These are phyloP conservation scores for Lepidocyrtinus sp. DNA, from an alignment of 2,888 invertebrate genomes.

Conservation along the genomic window DNA sequence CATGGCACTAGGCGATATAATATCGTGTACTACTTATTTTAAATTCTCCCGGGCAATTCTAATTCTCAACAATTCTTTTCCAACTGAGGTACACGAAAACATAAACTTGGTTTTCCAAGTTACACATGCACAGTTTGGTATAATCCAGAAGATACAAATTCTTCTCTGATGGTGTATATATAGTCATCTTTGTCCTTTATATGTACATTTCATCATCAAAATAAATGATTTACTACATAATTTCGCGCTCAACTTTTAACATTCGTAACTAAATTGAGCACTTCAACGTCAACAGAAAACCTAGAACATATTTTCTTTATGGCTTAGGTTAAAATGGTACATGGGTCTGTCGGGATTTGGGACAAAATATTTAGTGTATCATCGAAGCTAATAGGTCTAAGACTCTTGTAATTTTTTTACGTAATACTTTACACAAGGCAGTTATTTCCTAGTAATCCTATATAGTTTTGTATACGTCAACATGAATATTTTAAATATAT, in stretches of 20 bases:
- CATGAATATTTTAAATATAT: too few species aligned
- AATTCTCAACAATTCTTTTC: too few species aligned
- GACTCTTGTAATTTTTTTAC: too few species aligned
- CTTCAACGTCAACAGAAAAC: slow-evolving; percentile 43
- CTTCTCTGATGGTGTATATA: background rate
- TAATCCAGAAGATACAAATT: background rate
- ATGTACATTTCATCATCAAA: slow-evolving; percentile 32
- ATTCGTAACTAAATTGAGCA: too few species aligned
- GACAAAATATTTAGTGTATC: background rate
- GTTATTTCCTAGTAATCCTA: too few species aligned
- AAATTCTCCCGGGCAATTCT: too few species aligned
- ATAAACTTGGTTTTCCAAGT: slow-evolving; percentile 22
- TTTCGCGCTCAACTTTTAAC: too few species aligned
- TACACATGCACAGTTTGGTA: slow-evolving; percentile 19
- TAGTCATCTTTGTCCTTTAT: background rate
- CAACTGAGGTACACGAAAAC: slow-evolving; percentile 19
- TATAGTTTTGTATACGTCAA: too few species aligned
- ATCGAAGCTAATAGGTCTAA: background rate
- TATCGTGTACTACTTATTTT: too few species aligned
- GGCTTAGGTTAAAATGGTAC: slow-evolving; percentile 24
- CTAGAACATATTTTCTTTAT: slow-evolving; percentile 38
- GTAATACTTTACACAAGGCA: too few species aligned
- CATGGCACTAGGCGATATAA: slow-evolving; percentile 48
- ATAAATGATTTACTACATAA: too few species aligned
- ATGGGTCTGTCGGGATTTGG: background rate